phyloP scores from a whole-genome alignment of 37 sponge, comb jelly and placozoan species.

The Beroe forskalii region DNA sequence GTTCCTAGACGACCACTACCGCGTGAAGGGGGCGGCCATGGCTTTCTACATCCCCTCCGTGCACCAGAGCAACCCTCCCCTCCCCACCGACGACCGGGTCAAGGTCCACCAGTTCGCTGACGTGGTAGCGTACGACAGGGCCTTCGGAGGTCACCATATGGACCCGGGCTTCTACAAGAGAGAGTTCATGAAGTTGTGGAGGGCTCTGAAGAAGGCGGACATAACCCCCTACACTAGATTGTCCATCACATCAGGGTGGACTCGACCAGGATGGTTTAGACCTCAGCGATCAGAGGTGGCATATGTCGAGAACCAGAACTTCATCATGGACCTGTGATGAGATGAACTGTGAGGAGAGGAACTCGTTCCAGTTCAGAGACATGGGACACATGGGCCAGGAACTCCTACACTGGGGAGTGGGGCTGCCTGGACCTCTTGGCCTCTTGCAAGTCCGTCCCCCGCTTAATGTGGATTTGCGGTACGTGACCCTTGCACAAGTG shows the following conservation, averaged over 20 bases:
- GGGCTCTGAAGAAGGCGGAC: neutral
- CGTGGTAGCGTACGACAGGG: neutral
- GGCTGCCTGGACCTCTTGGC: too few relatives aligned
- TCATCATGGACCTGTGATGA: too few relatives aligned
- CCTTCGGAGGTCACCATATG: neutral
- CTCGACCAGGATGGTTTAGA: neutral
- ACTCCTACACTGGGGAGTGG: too few relatives aligned
- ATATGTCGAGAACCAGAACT: too few relatives aligned
- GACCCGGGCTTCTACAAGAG: neutral
- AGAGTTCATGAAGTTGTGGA: neutral
- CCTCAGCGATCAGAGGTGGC: neutral
- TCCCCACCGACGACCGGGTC: constrained; percentile 1
- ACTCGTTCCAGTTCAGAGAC: too few relatives aligned
- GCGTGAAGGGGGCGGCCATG: neutral
- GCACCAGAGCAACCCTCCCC: neutral
- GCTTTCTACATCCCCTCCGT: constrained; percentile 30
- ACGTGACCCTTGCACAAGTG: too few relatives aligned
- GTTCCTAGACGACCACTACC: neutral
- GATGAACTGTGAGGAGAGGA: neutral
- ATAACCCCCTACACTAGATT: neutral
- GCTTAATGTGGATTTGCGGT: too few relatives aligned
- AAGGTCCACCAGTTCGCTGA: neutral
- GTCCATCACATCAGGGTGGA: neutral
- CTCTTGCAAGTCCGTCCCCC: too few relatives aligned
- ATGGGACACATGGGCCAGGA: too few relatives aligned